Conservation (phyloP, 2,113 vertebrate species). For the Sterna hirundo region DNA sequence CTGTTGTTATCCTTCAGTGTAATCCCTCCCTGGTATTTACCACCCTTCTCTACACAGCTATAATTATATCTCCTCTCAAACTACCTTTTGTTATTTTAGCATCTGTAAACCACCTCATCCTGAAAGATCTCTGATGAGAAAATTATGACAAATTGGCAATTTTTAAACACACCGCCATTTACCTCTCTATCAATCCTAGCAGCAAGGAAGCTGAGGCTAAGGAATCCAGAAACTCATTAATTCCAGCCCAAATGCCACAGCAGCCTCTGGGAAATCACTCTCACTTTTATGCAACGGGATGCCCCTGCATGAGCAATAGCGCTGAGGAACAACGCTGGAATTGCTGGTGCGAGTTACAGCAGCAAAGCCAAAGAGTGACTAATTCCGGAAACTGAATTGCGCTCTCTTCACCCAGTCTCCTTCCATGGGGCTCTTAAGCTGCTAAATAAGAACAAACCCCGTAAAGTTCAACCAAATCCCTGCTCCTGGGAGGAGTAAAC, state of each 20-base stretch:
- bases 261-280: neutral
- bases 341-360: neutral
- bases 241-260: neutral
- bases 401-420: neutral
- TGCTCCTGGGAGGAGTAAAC: neutral
- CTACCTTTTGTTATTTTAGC: neutral
- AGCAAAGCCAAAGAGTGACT: neutral
- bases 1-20: neutral
- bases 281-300: rapidly evolving
- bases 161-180: neutral
- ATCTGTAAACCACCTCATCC: neutral
- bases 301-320: neutral
- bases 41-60: neutral
- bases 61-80: neutral
- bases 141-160: neutral
- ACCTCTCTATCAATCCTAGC: neutral
- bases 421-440: neutral
- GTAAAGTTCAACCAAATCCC: neutral
- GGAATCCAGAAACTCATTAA: neutral
- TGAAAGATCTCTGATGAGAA: neutral
- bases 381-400: neutral
- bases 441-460: neutral
- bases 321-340: too few species aligned
- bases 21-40: neutral
- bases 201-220: neutral